Percentiles rank a stretch among this genome's conserved stretches.
Evolutionary conservation across 1,140 invertebrate species (phyloP).

Genomic region (Hydropsyche tenuis): DNA sequence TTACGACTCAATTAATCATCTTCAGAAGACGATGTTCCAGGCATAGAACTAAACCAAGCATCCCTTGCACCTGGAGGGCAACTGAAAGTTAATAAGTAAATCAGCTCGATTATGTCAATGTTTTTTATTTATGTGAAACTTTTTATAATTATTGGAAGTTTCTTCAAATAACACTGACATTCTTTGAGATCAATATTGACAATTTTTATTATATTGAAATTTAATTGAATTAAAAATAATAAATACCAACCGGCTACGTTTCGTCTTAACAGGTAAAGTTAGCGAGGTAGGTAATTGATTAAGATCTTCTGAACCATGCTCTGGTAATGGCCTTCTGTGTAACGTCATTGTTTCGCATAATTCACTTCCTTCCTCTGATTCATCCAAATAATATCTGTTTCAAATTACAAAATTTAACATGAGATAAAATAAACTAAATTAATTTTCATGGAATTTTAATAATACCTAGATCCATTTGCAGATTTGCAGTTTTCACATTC

Average conservation of each 20-base stretch:
- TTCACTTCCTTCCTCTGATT: conserved; percentile 64
- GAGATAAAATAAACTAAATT: no score
- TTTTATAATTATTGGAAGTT: no score
- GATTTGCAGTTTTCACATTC: conserved; percentile 86
- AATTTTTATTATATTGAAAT: neutral
- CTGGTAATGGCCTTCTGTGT: conserved; percentile 66
- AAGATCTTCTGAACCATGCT: conserved; percentile 57
- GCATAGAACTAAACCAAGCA: conserved; percentile 72
- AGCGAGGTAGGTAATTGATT: conserved; percentile 71
- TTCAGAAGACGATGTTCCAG: conserved; percentile 63
- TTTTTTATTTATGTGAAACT: neutral
- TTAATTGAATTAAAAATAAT: neutral
- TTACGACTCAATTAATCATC: conserved; percentile 52
- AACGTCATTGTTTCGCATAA: conserved; percentile 75
- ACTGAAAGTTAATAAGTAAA: conserved; percentile 34
- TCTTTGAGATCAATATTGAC: no score
- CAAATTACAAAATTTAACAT: neutral
- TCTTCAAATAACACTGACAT: no score
- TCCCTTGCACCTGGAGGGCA: conserved; percentile 63
- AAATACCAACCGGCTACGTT: conserved; percentile 58
- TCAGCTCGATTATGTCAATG: conserved; percentile 25
- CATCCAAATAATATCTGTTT: conserved; percentile 66
- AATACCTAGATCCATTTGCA: conserved; percentile 66
- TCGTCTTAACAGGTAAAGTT: conserved; percentile 72
- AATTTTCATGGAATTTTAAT: no score